Conservation (phyloP, 2,797 vertebrate genomes). For the Lophotriccus pileatus region DNA sequence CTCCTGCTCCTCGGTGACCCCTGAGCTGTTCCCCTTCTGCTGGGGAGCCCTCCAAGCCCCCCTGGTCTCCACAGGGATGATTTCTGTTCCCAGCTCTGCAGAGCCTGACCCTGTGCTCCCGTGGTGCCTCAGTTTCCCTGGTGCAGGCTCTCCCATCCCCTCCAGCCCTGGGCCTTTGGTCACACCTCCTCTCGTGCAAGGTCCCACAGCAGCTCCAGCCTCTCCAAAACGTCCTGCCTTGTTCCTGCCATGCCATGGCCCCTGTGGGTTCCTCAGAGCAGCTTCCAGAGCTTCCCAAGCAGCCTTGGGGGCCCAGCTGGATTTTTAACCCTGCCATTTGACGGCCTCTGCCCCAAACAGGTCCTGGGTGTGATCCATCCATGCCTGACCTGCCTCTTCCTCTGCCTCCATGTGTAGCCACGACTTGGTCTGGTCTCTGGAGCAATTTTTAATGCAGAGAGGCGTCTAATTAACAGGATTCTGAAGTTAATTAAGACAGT, state of each 20-base stretch:
- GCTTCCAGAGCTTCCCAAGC: neutral
- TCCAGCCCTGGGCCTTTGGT: neutral
- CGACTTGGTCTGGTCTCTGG: neutral
- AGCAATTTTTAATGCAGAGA: conserved; percentile 34
- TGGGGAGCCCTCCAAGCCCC: neutral
- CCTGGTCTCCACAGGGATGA: accelerated
- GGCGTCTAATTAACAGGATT: conserved; percentile 65
- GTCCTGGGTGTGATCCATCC: neutral
- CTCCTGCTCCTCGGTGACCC: neutral
- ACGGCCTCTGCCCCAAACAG: neutral
- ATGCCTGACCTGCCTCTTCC: neutral
- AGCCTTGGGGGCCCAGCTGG: neutral
- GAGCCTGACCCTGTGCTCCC: neutral
- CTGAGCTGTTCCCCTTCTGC: neutral
- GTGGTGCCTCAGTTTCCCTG: neutral
- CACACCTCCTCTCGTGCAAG: neutral
- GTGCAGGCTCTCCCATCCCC: neutral
- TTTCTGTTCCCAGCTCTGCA: neutral
- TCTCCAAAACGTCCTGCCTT: neutral
- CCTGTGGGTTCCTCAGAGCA: neutral
- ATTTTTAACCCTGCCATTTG: neutral
- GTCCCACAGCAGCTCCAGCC: neutral
- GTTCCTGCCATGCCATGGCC: neutral
- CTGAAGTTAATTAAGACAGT: conserved; percentile 68
- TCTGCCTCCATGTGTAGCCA: neutral